phyloP scores from a whole-genome alignment of 2,113 vertebrate genomes.

The Amblyornis subalaris region DNA sequence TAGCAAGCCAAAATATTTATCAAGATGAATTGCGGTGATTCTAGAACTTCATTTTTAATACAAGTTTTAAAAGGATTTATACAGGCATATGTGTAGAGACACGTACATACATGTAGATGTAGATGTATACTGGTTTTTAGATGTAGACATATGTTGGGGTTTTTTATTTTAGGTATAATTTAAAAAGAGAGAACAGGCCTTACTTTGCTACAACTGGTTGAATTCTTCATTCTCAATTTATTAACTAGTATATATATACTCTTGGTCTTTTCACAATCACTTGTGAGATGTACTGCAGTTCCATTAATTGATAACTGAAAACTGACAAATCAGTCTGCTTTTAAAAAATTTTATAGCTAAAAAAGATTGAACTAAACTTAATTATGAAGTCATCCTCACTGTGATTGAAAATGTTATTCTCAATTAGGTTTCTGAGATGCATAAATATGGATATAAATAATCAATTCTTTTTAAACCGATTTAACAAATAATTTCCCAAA shows the following conservation, averaged over 20 bases:
- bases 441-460: background rate
- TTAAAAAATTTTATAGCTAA: background rate
- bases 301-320: background rate
- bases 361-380: background rate
- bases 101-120: background rate
- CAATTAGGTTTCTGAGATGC: background rate
- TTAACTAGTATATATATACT: background rate
- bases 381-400: background rate
- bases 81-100: too few relatives aligned
- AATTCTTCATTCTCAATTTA: background rate
- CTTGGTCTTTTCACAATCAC: background rate
- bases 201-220: background rate
- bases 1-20: background rate
- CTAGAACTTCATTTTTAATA: background rate
- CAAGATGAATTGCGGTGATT: background rate
- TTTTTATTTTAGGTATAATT: background rate
- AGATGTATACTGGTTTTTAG: background rate
- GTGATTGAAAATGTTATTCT: background rate
- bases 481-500: background rate
- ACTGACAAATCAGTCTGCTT: background rate
- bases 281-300: background rate
- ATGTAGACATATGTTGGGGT: background rate
- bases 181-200: background rate
- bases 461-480: background rate
- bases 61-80: background rate